Evolutionary conservation across 2,888 invertebrate species (phyloP).

Genomic region (Strigamia transsilvanica): DNA sequence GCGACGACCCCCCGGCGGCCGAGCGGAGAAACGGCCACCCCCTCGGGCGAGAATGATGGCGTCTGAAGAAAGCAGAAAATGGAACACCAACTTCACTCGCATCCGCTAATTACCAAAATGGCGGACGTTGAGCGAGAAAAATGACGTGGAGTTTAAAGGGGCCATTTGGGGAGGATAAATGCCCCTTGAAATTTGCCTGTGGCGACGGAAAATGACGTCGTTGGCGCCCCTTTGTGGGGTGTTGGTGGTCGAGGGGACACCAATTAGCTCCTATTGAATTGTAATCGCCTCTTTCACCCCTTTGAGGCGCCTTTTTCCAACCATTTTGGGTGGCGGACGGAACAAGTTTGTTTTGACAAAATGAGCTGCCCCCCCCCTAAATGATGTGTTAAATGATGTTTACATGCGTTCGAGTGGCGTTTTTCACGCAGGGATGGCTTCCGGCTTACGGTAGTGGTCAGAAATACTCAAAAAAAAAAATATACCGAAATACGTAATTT

Average conservation of each 20-base stretch:
- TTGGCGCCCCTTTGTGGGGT: slow-evolving; percentile 48
- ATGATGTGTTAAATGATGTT: slow-evolving; percentile 24
- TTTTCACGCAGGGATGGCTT: neutral
- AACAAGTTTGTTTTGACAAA: slow-evolving; percentile 40
- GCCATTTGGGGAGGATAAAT: neutral
- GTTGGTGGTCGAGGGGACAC: slow-evolving; percentile 39
- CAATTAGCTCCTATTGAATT: slow-evolving; percentile 44
- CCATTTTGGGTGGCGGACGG: slow-evolving; percentile 2
- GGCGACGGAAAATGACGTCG: slow-evolving; percentile 36
- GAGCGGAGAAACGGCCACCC: slow-evolving; percentile 39
- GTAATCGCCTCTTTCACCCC: slow-evolving; percentile 49
- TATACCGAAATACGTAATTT: no score
- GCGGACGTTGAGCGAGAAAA: neutral
- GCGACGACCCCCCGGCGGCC: slow-evolving; percentile 49
- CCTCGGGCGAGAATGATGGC: slow-evolving; percentile 47
- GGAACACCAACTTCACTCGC: slow-evolving; percentile 37
- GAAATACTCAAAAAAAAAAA: neutral
- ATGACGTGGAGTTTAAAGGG: neutral
- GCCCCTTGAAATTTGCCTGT: slow-evolving; percentile 37
- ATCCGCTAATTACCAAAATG: slow-evolving; percentile 49
- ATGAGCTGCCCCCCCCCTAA: neutral
- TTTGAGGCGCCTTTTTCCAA: neutral
- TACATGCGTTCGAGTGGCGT: neutral
- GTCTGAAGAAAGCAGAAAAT: slow-evolving; percentile 39
- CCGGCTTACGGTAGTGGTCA: neutral